Evolutionary conservation across 1,140 invertebrate species (phyloP).

Genomic region (Plodia interpunctella): DNA sequence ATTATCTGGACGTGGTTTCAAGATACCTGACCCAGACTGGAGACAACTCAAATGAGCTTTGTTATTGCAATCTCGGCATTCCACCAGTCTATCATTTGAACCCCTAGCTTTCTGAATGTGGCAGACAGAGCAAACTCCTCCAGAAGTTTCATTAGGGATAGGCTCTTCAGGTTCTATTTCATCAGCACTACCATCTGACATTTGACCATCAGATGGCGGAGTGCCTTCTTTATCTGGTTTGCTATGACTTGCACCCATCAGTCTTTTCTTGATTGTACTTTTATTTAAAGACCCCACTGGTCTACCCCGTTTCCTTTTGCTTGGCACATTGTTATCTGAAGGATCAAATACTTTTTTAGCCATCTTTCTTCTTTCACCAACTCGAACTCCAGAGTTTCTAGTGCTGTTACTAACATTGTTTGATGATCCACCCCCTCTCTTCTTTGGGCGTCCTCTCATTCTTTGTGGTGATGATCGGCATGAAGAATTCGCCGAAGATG

Average conservation of each 20-base stretch:
- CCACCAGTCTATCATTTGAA: conserved; percentile 82
- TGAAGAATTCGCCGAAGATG: conserved; percentile 73
- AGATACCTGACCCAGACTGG: conserved; percentile 80
- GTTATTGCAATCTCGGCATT: conserved; percentile 88
- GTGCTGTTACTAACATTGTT: conserved; percentile 56
- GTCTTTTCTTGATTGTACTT: conserved; percentile 74
- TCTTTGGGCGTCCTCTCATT: conserved; percentile 61
- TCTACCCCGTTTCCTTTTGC: conserved; percentile 79
- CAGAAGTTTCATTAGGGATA: conserved; percentile 51
- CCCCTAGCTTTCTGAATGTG: conserved; percentile 77
- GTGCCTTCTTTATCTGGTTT: conserved; percentile 52
- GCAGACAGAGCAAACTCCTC: conserved; percentile 79
- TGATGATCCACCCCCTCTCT: conserved; percentile 46
- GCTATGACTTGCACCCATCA: conserved; percentile 31
- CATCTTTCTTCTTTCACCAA: conserved; percentile 72
- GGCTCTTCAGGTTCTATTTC: conserved; percentile 58
- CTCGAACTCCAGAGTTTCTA: conserved; percentile 56
- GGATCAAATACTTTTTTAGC: conserved; percentile 88
- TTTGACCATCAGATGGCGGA: conserved; percentile 54
- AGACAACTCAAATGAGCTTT: conserved; percentile 85
- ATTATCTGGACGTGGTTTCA: conserved; percentile 81
- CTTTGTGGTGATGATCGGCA: conserved; percentile 69
- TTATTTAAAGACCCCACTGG: conserved; percentile 79
- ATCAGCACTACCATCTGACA: conserved; percentile 73
- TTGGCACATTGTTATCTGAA: conserved; percentile 86